Percentiles rank a stretch among this genome's conserved stretches.
Conservation (phyloP, 2,888 invertebrate genomes). For the Troides oblongomaculatus region DNA sequence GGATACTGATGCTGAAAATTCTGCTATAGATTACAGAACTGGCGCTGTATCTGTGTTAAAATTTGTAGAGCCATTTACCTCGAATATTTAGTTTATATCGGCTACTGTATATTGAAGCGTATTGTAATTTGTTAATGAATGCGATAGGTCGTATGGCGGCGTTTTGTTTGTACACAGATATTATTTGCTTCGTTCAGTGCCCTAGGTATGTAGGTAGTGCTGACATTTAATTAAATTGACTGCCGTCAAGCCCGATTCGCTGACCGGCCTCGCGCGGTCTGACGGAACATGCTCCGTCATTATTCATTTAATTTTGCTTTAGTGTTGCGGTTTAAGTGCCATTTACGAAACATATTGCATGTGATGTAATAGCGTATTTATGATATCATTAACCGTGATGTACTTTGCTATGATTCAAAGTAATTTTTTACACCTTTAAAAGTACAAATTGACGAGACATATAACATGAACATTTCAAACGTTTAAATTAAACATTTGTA, state of each 20-base stretch:
- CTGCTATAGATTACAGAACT: too few relatives aligned
- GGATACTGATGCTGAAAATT: too few relatives aligned
- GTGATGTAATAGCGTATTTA: constrained; percentile 8
- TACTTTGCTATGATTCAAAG: not conserved
- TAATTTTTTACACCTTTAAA: not conserved
- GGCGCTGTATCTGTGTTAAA: too few relatives aligned
- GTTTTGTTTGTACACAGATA: constrained; percentile 50
- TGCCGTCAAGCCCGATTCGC: constrained; percentile 44
- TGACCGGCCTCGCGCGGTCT: constrained; percentile 14
- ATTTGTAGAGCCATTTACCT: not conserved
- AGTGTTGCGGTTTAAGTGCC: constrained; percentile 14
- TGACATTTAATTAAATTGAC: constrained; percentile 73
- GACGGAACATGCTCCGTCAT: constrained; percentile 19
- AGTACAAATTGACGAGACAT: too few relatives aligned
- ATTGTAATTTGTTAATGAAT: constrained; percentile 18
- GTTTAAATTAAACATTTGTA: too few relatives aligned
- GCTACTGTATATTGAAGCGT: not conserved
- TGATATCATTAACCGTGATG: not conserved
- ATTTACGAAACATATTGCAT: constrained; percentile 15
- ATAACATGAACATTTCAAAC: too few relatives aligned
- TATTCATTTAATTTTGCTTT: constrained; percentile 24
- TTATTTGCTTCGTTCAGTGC: constrained; percentile 48
- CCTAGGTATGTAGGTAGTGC: constrained; percentile 49
- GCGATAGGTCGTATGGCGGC: constrained; percentile 30
- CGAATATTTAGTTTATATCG: not conserved